phyloP scores from a whole-genome alignment of 2,797 vertebrate genomes.

The Hippoglossus hippoglossus region DNA sequence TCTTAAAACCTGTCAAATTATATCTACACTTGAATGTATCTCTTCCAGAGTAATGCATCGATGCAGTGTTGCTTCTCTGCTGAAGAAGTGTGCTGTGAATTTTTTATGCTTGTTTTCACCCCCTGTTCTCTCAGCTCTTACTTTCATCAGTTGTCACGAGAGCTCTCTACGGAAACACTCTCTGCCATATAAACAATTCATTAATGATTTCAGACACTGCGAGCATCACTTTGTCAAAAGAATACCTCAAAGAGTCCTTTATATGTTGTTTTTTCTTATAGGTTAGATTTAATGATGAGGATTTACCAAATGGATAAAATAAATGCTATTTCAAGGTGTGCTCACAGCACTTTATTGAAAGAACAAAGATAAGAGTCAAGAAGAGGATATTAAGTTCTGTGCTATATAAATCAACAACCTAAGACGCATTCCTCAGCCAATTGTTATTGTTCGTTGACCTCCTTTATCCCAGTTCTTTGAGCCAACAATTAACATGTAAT shows the following conservation, averaged over 20 bases:
- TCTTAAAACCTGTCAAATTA: constrained; percentile 4
- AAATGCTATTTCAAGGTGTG: too few relatives aligned
- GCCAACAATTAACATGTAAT: too few relatives aligned
- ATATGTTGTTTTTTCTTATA: constrained; percentile 18
- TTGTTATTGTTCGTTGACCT: too few relatives aligned
- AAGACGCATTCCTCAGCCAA: neutral
- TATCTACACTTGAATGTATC: neutral
- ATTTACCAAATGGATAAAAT: neutral
- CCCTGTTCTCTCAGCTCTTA: constrained; percentile 27
- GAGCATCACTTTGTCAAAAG: constrained; percentile 24
- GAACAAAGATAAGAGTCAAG: too few relatives aligned
- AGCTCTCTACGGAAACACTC: constrained; percentile 19
- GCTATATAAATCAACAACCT: too few relatives aligned
- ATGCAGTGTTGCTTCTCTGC: neutral
- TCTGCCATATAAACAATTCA: constrained; percentile 27
- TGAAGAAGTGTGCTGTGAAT: neutral
- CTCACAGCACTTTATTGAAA: too few relatives aligned
- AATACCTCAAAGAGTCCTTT: constrained; percentile 7
- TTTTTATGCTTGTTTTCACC: constrained; percentile 25
- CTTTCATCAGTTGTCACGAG: constrained; percentile 34
- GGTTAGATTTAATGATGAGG: constrained; percentile 9
- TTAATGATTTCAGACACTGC: constrained; percentile 32
- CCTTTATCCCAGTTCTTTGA: too few relatives aligned
- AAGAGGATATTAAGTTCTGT: too few relatives aligned
- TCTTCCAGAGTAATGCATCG: constrained; percentile 1